These are phyloP conservation scores for Lutraria rhynchaena DNA, from an alignment of 1,140 invertebrate genomes.

Conservation along the genomic window DNA sequence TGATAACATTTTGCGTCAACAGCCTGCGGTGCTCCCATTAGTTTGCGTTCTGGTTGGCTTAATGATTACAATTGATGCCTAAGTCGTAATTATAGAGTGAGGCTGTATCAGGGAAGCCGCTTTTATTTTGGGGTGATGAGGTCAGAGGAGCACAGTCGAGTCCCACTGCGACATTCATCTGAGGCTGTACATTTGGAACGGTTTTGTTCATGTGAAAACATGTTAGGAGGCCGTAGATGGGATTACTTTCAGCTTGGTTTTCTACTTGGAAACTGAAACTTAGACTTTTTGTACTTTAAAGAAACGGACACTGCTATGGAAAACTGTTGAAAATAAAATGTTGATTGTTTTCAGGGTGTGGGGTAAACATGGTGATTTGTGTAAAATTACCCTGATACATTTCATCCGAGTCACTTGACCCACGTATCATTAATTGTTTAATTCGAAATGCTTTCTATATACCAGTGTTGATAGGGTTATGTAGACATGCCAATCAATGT, in stretches of 20 bases:
- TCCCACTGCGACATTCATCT: constrained; percentile 21
- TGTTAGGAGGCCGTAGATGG: constrained; percentile 44
- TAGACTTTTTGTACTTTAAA: not conserved
- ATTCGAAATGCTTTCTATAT: not conserved
- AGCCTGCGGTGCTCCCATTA: constrained; percentile 42
- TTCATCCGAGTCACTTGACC: not conserved
- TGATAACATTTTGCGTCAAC: constrained; percentile 50
- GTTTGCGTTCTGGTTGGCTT: constrained; percentile 33
- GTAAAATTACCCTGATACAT: constrained; percentile 32
- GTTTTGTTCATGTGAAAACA: constrained; percentile 51
- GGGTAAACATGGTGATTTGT: constrained; percentile 32
- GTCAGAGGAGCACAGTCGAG: constrained; percentile 25
- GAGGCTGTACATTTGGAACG: constrained; percentile 31
- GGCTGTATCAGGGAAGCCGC: constrained; percentile 20
- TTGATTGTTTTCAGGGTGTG: constrained; percentile 39
- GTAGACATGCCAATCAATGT: not conserved
- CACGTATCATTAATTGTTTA: not conserved
- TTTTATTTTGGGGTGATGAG: constrained; percentile 43
- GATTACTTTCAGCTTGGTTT: constrained; percentile 33
- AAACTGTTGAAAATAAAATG: constrained; percentile 30
- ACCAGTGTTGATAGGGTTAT: too few species aligned
- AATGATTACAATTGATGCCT: constrained; percentile 31
- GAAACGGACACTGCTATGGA: constrained; percentile 2
- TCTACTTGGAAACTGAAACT: constrained; percentile 23
- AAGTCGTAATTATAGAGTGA: constrained; percentile 52